Base-by-base conservation (phyloP, 1,140 invertebrate species). In the Solen grandis region DNA sequence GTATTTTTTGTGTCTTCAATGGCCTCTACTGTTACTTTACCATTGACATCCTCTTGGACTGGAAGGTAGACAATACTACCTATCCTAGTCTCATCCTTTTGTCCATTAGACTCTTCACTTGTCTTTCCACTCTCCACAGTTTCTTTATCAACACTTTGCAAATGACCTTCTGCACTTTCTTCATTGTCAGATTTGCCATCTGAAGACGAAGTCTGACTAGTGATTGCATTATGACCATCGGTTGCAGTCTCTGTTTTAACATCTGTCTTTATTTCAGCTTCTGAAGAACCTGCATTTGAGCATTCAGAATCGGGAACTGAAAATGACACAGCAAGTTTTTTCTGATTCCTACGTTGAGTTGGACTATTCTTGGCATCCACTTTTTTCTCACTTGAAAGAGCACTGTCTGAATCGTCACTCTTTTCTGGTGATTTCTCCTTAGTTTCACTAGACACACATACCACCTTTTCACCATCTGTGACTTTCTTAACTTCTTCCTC, bases 41-140 rank as follows among this genome's bases (percentile, higher is more conserved):
- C 86, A 46, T 84, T 62, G 8, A 38, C 52, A 62, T 82, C 83
- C 60, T 85, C 78, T 31, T 81, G 77, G 14, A 87, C 74, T 25
- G 87, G 87, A 8, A 88, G 57, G 57, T 87, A 87, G 2, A 86
- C 76, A 65, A 88, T 86, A 54, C 81, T 87, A 0, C 84, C 85
- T 29, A 87, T 86, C 52, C 77, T 46, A 31, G 77, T 72, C 65
- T 72, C 73, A 46, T n/a, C n/a, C 29, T 76, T 76, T 46, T 76
- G 65, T 36, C 52, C 81, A 62, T 57, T 82, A 33, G 50, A 19
- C 50, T 59, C 52, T n/a, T 35, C 38, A 62, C 29, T 54, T 62
- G 41, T 10, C 8, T 46, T 19, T 10, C 41, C 19, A 19, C 8
- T 46, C 19, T 46, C 19, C 19, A 10, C 41, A 10, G 19, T 46